These are phyloP conservation scores for Apamea crenata DNA, from an alignment of 2,888 invertebrate genomes.

Conservation along the genomic window DNA sequence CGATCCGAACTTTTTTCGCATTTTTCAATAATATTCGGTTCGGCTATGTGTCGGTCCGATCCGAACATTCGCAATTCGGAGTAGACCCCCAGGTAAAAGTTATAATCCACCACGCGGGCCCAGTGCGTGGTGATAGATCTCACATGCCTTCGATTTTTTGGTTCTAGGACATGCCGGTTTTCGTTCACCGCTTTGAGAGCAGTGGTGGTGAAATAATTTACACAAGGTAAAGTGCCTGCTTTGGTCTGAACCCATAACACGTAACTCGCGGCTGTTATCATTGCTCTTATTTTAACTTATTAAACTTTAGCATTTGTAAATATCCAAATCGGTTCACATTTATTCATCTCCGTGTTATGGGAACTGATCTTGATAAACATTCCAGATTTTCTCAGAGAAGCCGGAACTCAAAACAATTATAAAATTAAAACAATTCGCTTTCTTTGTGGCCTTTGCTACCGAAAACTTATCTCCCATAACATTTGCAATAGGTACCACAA, in stretches of 20 bases:
- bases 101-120: too few species aligned
- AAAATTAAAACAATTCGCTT: conserved; percentile 61
- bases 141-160: too few species aligned
- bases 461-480: conserved; percentile 40
- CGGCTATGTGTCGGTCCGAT: too few species aligned
- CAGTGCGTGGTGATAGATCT: too few species aligned
- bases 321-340: background rate
- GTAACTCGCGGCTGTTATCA: background rate
- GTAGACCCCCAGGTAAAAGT: too few species aligned
- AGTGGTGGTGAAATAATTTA: too few species aligned
- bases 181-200: too few species aligned
- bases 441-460: conserved; percentile 47
- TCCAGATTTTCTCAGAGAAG: conserved; percentile 45
- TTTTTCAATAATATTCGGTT: too few species aligned
- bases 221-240: background rate
- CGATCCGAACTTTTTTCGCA: too few species aligned
- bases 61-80: too few species aligned
- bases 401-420: conserved; percentile 54
- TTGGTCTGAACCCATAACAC: background rate
- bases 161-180: too few species aligned
- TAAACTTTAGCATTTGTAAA: background rate
- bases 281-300: background rate
- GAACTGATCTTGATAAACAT: conserved; percentile 42
- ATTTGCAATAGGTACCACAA: conserved; percentile 14
- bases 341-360: conserved; percentile 33